Conservation (phyloP, 2,888 invertebrate species). For the Alloplasta piceator region DNA sequence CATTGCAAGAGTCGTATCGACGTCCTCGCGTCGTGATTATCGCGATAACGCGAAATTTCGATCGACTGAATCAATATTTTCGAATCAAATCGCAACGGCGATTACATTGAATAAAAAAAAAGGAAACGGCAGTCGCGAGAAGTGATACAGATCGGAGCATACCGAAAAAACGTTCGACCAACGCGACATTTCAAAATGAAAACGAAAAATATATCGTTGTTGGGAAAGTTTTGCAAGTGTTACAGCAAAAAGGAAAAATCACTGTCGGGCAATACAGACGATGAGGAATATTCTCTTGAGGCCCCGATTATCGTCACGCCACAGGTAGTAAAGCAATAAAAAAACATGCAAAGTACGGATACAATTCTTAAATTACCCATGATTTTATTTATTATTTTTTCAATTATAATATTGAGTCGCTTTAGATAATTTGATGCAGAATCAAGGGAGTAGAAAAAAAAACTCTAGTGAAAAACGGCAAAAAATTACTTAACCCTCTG, state of each 20-base stretch:
- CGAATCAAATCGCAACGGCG: not conserved
- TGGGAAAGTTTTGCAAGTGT: slow-evolving; percentile 78
- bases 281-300: slow-evolving; percentile 62
- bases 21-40: not conserved
- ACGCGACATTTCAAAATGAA: slow-evolving; percentile 71
- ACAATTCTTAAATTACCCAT: too few relatives aligned
- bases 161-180: not conserved
- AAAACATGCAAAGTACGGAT: not conserved
- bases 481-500: too few relatives aligned
- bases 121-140: not conserved
- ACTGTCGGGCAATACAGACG: slow-evolving; percentile 46
- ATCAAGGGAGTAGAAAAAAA: too few relatives aligned
- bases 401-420: too few relatives aligned
- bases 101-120: not conserved
- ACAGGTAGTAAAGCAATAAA: slow-evolving; percentile 65
- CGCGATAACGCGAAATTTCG: not conserved
- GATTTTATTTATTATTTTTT: too few relatives aligned
- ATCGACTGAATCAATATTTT: not conserved
- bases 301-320: slow-evolving; percentile 62
- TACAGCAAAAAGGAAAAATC: slow-evolving; percentile 70
- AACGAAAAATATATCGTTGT: slow-evolving; percentile 74
- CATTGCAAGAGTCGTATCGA: slow-evolving; percentile 33
- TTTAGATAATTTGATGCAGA: too few relatives aligned
- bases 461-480: too few relatives aligned
- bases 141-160: not conserved